Base-by-base conservation (phyloP, 1,140 invertebrate genomes). In the Tyrophagus putrescentiae region DNA sequence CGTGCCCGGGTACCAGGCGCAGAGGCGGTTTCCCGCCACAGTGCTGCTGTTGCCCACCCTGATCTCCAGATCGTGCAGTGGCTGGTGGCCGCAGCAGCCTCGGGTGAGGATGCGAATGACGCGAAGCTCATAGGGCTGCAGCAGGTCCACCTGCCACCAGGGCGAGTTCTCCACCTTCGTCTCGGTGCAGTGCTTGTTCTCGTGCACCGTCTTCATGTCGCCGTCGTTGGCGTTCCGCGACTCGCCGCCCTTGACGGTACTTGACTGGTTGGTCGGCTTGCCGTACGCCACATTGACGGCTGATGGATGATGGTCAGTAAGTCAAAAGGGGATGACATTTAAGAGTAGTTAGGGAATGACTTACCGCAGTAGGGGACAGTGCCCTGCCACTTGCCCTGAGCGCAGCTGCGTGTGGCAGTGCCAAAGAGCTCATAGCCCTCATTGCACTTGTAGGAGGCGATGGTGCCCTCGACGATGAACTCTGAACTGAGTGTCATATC, bases 1-100 rank as follows among this genome's bases (percentile, higher is more conserved):
- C n/a, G 85, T 87, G 56, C 86, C 87, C 0, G 88, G 87, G 72
- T 87, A 88, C 88, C 89, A 93, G 13, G 87, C 85, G 68, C 88
- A 93, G 1, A 93, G 73, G 33, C 87, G 85, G 75, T 92, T 92
- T 44, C 84, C 77, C 68, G 88, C 85, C 34, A 90, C 71, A 1
- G 77, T 77, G 56, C 85, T 87, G 70, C 85, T 91, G 70, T 92
- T 91, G 25, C 88, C 88, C 4, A 92, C 87, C 34, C 88, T 75
- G 61, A 93, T 90, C 74, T 93, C 88, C 44, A 92, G 74, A 71
- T 92, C 88, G 71, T 89, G 84, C 28, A 91, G 74, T n/a, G 85
- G 86, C 67, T 88, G 84, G 68, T 89, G 85, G 66, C 86, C 85
- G 64, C 85, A 87, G 65, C 85, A 87, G 28, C 85, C 85, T 70